Evolutionary conservation across 1,140 invertebrate species (phyloP).

Genomic region (Penaeus indicus): DNA sequence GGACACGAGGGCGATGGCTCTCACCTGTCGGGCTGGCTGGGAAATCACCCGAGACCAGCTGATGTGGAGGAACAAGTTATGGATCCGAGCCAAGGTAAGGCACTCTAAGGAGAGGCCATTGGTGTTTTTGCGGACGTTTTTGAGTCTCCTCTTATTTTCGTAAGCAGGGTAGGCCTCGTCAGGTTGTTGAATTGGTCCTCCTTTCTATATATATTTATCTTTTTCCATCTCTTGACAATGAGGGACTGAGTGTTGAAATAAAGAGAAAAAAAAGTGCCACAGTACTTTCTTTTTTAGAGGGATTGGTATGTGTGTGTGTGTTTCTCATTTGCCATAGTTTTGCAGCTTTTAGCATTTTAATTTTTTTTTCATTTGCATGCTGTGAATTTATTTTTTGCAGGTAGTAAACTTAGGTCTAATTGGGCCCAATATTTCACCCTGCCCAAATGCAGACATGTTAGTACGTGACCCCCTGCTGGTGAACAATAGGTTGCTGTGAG

Average conservation of each 20-base stretch:
- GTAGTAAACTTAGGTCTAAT: slow-evolving; percentile 46
- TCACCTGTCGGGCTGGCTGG: slow-evolving; percentile 47
- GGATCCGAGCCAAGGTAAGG: slow-evolving; percentile 51
- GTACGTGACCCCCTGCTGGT: slow-evolving; percentile 51
- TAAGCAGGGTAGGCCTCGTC: too few species aligned
- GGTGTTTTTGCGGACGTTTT: neutral
- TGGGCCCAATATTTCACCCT: slow-evolving; percentile 45
- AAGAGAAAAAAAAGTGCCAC: too few species aligned
- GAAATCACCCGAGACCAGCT: slow-evolving; percentile 44
- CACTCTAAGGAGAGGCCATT: neutral
- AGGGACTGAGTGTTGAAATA: too few species aligned
- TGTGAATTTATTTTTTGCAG: slow-evolving; percentile 25
- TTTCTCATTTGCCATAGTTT: too few species aligned
- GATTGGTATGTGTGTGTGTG: too few species aligned
- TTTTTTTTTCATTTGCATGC: neutral
- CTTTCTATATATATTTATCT: too few species aligned
- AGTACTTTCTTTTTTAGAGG: too few species aligned
- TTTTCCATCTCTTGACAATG: too few species aligned
- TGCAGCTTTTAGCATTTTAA: neutral
- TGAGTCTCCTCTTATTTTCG: neutral
- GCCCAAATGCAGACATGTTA: slow-evolving; percentile 44
- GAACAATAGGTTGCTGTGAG: slow-evolving; percentile 56
- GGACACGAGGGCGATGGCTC: slow-evolving; percentile 44
- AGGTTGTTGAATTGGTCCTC: too few species aligned
- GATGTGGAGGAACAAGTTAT: slow-evolving; percentile 56